Base-by-base conservation (phyloP, 2,888 invertebrate genomes). In the Leptura quadrifasciata region DNA sequence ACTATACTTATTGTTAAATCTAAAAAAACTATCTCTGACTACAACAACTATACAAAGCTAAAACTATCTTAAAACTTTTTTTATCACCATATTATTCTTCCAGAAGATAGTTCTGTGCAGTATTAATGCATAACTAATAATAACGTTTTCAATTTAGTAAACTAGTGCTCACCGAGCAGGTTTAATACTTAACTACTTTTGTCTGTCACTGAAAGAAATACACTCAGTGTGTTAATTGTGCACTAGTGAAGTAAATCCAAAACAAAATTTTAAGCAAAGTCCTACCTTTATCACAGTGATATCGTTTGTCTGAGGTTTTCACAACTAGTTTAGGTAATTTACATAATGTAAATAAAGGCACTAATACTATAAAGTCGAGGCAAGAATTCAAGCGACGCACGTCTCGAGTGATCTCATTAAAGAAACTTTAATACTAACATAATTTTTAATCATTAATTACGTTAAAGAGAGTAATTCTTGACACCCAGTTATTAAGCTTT, bases 221-320 rank as follows among this genome's bases (percentile, higher is more conserved):
- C 6, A 31, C 6, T 31, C 27, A 6, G 27, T 31, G 27, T 8
- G 27, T 31, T 31, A 31, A 31, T 5, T 31, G 27, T 47, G 15
- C n/a, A 47, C 3, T 5, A 47, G 47, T 47, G 47, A 12, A 47
- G 15, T n/a, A 47, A 47, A 47, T 47, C 4, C 5, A 47, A n/a
- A 47, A 47, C 39, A 15, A 15, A 15, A n/a, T 47, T 20, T 57
- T 18, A 57, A 57, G 10, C 3, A 21, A 55, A 55, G 21, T 20
- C 2, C 57, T 47, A 47, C 57, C 57, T 69, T 18, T 69, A 69
- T 69, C 69, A 69, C 69, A 69, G 69, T 54, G 68, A 24, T 20
- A 31, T 68, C 21, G 47, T 31, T 52, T 52, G 54, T 68, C 24
- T 68, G 21, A 17, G 69, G 18, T 69, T 35, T 57, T 47, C 47